Percentiles rank a stretch among this genome's conserved stretches.
Conservation (phyloP, 2,888 invertebrate species). For the Pimpla rufipes region DNA sequence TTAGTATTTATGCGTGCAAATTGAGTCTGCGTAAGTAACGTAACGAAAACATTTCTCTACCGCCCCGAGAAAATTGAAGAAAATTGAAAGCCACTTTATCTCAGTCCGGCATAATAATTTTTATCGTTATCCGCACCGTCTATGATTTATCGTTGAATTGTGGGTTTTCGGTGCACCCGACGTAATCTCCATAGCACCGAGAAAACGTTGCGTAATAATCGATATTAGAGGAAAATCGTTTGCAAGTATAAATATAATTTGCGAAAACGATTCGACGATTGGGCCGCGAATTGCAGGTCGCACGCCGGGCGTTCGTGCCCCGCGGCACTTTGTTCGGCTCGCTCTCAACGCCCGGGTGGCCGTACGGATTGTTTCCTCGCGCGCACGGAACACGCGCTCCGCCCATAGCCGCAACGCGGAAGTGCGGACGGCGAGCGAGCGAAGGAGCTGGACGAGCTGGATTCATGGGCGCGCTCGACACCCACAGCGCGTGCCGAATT, state of each 20-base stretch:
- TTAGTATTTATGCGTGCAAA: too few relatives aligned
- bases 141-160: background rate
- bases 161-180: background rate
- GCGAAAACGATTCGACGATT: background rate
- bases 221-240: background rate
- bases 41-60: too few relatives aligned
- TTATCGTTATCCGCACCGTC: too few relatives aligned
- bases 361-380: slow-evolving; percentile 15
- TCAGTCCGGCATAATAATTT: too few relatives aligned
- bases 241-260: slow-evolving; percentile 5
- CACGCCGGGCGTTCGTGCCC: slow-evolving; percentile 1
- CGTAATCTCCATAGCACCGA: background rate
- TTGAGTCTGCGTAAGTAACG: too few relatives aligned
- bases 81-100: too few relatives aligned
- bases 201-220: background rate
- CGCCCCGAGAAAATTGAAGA: too few relatives aligned
- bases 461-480: slow-evolving; percentile 55
- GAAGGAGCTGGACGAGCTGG: slow-evolving; percentile 40
- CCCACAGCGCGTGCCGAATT: slow-evolving; percentile 73
- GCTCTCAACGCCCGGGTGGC: slow-evolving; percentile 53
- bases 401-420: slow-evolving; percentile 59
- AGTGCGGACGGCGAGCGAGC: slow-evolving; percentile 41
- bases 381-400: slow-evolving; percentile 16
- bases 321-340: slow-evolving; percentile 15
- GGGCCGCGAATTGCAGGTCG: background rate